Base-by-base conservation (phyloP, 2,888 invertebrate species). In the Pedicia rivosa region DNA sequence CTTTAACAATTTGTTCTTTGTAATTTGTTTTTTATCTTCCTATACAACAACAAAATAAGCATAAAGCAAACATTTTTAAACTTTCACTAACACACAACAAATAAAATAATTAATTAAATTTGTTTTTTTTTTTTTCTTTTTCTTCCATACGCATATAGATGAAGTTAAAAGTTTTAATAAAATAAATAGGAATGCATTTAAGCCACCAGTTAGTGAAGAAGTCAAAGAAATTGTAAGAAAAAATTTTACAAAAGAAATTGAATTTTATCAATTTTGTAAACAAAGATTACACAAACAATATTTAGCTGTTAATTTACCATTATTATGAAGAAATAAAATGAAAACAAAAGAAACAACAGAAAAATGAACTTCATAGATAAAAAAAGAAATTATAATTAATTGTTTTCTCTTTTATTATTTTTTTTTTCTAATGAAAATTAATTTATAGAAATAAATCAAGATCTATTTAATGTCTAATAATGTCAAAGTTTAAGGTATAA, bases 231-330 rank as follows among this genome's bases (percentile, higher is more conserved):
- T 88, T 36, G 83, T 90, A 5, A 68, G 86, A 44, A 72, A 70
- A 26, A 88, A 90, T 60, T 87, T 90, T 55, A 87, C 87, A 0
- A 69, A 79, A 38, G 90, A 90, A 63, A 83, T 88, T 9, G 88
- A 90, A 51, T 87, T 90, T 60, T 90, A 88, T 57, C 80, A 88
- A 52, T 90, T 88, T 56, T 87, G 87, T 56, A 75, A 75, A 48
- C 87, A 88, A 54, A 66, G 88, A 50, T 66, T 90, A 13, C 78
- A 88, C 51, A 69, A 76, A 55, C 88, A 90, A 51, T 70, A 80
- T 41, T 62, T 77, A 40, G 86, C 86, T 0, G 63, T 83, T 2
- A 67, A 75, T 51, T 65, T 59, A 38, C 56, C 56, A 1, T n/a
- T n/a, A n/a, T n/a, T n/a, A n/a, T n/a, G n/a, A n/a, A n/a, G n/a